Evolutionary conservation across 2,113 vertebrate genomes (phyloP).

Genomic region (Poeciliopsis retropinna): DNA sequence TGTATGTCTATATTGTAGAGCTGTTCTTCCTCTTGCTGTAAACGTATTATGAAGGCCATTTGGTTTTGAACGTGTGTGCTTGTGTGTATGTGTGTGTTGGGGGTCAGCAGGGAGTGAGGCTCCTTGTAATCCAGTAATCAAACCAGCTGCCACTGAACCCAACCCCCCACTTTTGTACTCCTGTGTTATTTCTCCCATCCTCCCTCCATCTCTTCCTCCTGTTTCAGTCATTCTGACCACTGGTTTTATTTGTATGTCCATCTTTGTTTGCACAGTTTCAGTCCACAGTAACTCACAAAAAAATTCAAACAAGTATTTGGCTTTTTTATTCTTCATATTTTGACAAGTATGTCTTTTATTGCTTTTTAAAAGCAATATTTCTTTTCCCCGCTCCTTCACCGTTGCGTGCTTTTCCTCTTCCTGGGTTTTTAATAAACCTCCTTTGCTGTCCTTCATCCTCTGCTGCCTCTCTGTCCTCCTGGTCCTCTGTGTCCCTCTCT

Average conservation of each 20-base stretch:
- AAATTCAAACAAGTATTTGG: neutral
- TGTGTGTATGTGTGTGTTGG: conserved; percentile 42
- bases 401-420: neutral
- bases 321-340: too few species aligned
- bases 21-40: conserved; percentile 36
- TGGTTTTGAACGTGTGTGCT: conserved; percentile 36
- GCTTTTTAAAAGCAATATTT: neutral
- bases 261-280: neutral
- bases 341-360: neutral
- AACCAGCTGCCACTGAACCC: conserved; percentile 79
- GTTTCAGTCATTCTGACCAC: neutral
- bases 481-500: conserved; percentile 5
- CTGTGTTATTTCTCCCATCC: neutral
- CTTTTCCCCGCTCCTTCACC: neutral
- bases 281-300: too few species aligned
- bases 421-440: conserved; percentile 43
- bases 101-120: conserved; percentile 77
- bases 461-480: conserved; percentile 11
- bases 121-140: conserved; percentile 81
- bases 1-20: neutral
- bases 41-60: conserved; percentile 44
- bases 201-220: neutral
- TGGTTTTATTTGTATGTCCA: neutral
- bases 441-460: conserved; percentile 39
- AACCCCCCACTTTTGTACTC: conserved; percentile 60